Evolutionary conservation across 2,888 invertebrate species (phyloP).

Genomic region (Nemapogon koenigi): DNA sequence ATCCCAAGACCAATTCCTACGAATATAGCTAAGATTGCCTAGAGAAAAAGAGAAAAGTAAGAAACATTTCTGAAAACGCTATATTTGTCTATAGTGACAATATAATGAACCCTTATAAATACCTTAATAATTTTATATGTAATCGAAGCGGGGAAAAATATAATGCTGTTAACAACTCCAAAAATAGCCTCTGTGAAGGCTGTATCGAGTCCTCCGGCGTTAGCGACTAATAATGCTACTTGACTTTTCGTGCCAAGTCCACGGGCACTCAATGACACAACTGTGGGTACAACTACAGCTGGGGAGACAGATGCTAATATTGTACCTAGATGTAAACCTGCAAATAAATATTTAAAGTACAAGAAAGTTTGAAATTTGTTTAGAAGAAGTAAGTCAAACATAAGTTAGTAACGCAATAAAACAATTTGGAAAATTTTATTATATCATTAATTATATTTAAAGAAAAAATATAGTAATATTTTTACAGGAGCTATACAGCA

Average conservation of each 20-base stretch:
- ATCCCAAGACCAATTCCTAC: slow-evolving; percentile 42
- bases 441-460: too few relatives aligned
- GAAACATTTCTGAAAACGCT: background rate
- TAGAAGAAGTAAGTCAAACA: too few relatives aligned
- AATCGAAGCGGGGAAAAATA: slow-evolving; percentile 77
- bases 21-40: slow-evolving; percentile 46
- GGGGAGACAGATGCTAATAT: slow-evolving; percentile 94
- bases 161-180: slow-evolving; percentile 86
- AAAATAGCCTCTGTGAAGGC: slow-evolving; percentile 93
- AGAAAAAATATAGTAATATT: too few relatives aligned
- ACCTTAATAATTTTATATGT: slow-evolving; percentile 59
- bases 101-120: slow-evolving; percentile 12
- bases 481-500: too few relatives aligned
- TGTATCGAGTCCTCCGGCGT: slow-evolving; percentile 93
- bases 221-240: slow-evolving; percentile 90
- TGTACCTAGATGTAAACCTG: slow-evolving; percentile 79
- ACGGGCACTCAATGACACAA: slow-evolving; percentile 76
- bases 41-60: slow-evolving; percentile 17
- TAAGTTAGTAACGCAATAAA: too few relatives aligned
- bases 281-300: slow-evolving; percentile 92
- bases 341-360: too few relatives aligned
- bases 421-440: too few relatives aligned
- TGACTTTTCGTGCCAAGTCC: slow-evolving; percentile 91
- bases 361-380: too few relatives aligned
- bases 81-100: background rate